Base-by-base conservation (phyloP, 1,140 invertebrate genomes). In the Hycleus phaleratus region DNA sequence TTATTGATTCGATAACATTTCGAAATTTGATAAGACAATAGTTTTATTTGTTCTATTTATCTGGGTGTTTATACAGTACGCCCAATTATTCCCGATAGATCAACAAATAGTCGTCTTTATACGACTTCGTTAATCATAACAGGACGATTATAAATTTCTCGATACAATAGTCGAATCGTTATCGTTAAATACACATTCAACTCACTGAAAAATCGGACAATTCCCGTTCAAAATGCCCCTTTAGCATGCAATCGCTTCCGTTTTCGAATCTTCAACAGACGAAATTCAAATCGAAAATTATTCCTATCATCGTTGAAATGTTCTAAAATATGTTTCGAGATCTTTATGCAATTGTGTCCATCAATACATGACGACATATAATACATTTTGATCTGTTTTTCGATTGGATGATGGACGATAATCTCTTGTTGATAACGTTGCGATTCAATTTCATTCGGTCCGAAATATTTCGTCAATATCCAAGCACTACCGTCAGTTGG, bases 381-480 rank as follows among this genome's bases (percentile, higher is more conserved):
- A 9, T 61, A 54, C 65, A 72, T 69, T 56, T 71, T 70, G 12
- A 72, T 65, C 49, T 66, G 67, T 11, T 61, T 63, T 26, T 68
- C 66, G 2, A 57, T 64, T 3, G 69, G 66, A 52, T 72, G 68
- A 24, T 64, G 67, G 9, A 72, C 43, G 10, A 63, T 67, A 12
- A 72, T 56, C 56, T 71, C 64, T 55, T 72, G 70, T 49, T 66
- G 65, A 47, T 68, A 72, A 26, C 63, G 42, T 38, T 64, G 60
- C 3, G 63, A 69, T 61, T 66, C 62, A 7, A 5, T 4, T 55
- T 66, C 67, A 2, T 58, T 45, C 10, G 58, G 61, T 2, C 70
- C 70, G 45, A 72, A 70, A 58, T 71, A 72, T 40, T 67, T 54
- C 8, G 70, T 70, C 2, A 63, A 59, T 32, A 72, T 66, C 66